Evolutionary conservation across 1,140 invertebrate genomes (phyloP), one percentile per base, ranked within the genome.

Genomic region (Leptinotarsa lineolata): DNA sequence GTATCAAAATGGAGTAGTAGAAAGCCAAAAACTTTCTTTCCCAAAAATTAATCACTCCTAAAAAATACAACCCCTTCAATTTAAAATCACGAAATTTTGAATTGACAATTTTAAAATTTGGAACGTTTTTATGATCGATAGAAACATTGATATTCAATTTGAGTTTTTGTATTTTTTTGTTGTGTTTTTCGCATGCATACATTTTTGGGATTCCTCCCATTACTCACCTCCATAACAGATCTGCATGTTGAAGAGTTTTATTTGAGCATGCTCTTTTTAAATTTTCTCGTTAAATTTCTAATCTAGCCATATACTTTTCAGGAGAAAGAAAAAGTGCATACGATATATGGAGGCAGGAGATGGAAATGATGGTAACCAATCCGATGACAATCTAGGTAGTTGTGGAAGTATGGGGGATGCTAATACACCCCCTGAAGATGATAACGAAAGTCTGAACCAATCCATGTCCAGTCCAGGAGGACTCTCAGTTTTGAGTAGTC

Each of bases 301-400:
- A 64, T 39, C 13, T 18, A 39, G 39, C 90, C 92, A 44, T 5
- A 54, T 54, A 54, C 48, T 15, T 54, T 54, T 54, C 89, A 98
- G 96, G 89, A 94, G 96, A 89, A 98, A 99, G 91, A 98, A 98
- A 89, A 98, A 97, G 88, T 98, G 96, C 89, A 95, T 97, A 85
- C 92, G 96, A 76, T 97, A 97, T 87, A 93, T 96, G 91, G 92
- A 90, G 88, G 90, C 90, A 84, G 88, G 92, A 80, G 88, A 92
- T 83, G 86, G 90, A 83, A 87, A 89, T 83, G 90, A 90, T 79
- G 90, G 91, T 78, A 93, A 94, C 79, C 90, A 90, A 76, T 92
- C 91, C 72, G 92, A 93, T 82, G 93, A 95, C 76, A 93, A 93
- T 80, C 83, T 92, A 75, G 91, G 92, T 75, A 91, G 93, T 83